Percentiles rank a stretch among this genome's conserved stretches.
phyloP scores from a whole-genome alignment of 1,140 invertebrate species.

The Penaeus indicus region DNA sequence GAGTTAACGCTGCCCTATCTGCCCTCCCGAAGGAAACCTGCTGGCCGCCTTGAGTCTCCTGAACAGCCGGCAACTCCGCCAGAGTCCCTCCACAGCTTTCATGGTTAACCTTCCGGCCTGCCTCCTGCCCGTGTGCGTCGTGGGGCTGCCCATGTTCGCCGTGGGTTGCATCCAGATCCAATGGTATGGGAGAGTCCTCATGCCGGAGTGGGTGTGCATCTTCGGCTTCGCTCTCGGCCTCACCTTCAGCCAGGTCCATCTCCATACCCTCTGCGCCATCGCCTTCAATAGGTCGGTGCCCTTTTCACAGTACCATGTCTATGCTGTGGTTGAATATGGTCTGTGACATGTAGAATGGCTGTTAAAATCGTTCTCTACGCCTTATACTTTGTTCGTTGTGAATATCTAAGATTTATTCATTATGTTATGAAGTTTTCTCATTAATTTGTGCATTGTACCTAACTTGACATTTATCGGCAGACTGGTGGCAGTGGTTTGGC shows the following conservation, averaged over 20 bases:
- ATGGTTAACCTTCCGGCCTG: constrained; percentile 61
- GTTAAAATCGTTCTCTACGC: too few relatives aligned
- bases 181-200: constrained; percentile 7
- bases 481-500: constrained; percentile 42
- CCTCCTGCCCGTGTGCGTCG: constrained; percentile 52
- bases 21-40: constrained; percentile 42
- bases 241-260: constrained; percentile 53
- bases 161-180: background rate
- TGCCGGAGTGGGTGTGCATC: background rate
- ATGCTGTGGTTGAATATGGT: background rate
- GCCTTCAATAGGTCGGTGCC: constrained; percentile 58
- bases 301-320: background rate
- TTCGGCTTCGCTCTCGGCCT: constrained; percentile 40
- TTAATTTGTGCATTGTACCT: too few relatives aligned
- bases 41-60: constrained; percentile 50
- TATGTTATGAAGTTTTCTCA: too few relatives aligned
- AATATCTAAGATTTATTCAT: too few relatives aligned
- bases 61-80: constrained; percentile 28
- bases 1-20: background rate
- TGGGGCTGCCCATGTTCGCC: constrained; percentile 51
- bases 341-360: too few relatives aligned
- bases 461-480: background rate
- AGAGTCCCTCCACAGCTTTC: constrained; percentile 54
- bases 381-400: too few relatives aligned
- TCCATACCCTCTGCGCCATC: constrained; percentile 59